phyloP scores from a whole-genome alignment of 1,140 invertebrate genomes.

The Cotesia glomerata region DNA sequence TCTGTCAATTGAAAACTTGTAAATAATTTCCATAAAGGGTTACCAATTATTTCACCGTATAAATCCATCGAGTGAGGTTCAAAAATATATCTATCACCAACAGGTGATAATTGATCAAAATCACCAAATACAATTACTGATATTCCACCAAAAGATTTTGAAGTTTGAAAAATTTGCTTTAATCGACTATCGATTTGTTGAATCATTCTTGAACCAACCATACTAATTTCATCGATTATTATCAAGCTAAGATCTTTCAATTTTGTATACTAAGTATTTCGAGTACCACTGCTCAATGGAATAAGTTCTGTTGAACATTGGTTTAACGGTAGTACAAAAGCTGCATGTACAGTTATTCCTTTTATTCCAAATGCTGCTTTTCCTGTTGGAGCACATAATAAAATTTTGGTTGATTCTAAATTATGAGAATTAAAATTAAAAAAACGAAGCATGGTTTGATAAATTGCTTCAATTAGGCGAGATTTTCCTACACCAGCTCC shows the following conservation, averaged over 20 bases:
- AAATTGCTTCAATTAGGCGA: constrained; percentile 33
- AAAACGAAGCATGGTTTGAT: constrained; percentile 27
- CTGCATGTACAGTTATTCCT: constrained; percentile 46
- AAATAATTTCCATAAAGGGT: constrained; percentile 35
- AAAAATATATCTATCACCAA: background rate
- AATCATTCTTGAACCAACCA: constrained; percentile 41
- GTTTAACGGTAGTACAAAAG: constrained; percentile 40
- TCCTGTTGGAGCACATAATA: constrained; percentile 45
- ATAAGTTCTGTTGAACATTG: constrained; percentile 24
- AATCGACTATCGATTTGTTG: constrained; percentile 40
- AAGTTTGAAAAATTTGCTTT: constrained; percentile 41
- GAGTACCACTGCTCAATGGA: background rate
- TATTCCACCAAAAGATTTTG: constrained; percentile 36
- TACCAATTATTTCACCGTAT: constrained; percentile 7
- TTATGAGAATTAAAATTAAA: constrained; percentile 10
- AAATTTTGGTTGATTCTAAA: constrained; percentile 7
- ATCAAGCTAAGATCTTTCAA: constrained; percentile 41
- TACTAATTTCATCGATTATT: constrained; percentile 54
- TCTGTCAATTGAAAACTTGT: constrained; percentile 38
- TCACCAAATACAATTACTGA: constrained; percentile 41
- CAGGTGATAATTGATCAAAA: constrained; percentile 40
- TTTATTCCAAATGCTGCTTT: constrained; percentile 45
- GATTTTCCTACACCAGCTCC: constrained; percentile 38
- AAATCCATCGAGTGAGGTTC: background rate
- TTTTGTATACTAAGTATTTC: constrained; percentile 28